A percentile compares a stretch with the other conserved stretches of the same genome.
These are phyloP conservation scores for Acomys russatus DNA, from an alignment of 2,797 vertebrate genomes.

Conservation along the genomic window DNA sequence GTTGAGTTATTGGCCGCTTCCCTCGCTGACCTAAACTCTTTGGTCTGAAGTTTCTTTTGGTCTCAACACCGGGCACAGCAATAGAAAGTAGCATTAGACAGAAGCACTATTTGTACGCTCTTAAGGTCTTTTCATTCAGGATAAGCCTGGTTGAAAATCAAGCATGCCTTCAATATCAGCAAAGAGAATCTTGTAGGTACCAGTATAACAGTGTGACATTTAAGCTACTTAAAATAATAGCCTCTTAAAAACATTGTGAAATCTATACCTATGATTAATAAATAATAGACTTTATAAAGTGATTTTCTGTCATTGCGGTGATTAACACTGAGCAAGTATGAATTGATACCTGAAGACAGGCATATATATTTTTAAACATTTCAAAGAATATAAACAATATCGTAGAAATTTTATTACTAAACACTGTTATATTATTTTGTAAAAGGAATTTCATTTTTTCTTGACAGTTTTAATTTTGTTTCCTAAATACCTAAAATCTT, in stretches of 20 bases:
- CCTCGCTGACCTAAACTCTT: background rate
- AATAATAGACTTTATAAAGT: background rate
- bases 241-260: background rate
- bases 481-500: background rate
- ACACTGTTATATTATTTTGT: background rate
- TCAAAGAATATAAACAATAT: background rate
- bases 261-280: background rate
- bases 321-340: background rate
- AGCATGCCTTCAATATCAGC: background rate
- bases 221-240: background rate
- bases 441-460: background rate
- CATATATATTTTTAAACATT: background rate
- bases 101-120: background rate
- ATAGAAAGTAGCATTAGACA: background rate
- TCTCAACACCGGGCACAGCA: background rate
- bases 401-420: background rate
- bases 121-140: background rate
- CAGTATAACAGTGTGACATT: background rate
- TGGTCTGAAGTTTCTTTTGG: background rate
- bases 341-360: background rate
- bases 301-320: background rate
- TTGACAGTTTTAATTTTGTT: background rate
- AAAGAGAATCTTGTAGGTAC: background rate
- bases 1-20: background rate
- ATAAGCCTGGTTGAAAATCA: background rate